phyloP scores from a whole-genome alignment of 2,113 vertebrate species.

The Cynoglossus semilaevis region DNA sequence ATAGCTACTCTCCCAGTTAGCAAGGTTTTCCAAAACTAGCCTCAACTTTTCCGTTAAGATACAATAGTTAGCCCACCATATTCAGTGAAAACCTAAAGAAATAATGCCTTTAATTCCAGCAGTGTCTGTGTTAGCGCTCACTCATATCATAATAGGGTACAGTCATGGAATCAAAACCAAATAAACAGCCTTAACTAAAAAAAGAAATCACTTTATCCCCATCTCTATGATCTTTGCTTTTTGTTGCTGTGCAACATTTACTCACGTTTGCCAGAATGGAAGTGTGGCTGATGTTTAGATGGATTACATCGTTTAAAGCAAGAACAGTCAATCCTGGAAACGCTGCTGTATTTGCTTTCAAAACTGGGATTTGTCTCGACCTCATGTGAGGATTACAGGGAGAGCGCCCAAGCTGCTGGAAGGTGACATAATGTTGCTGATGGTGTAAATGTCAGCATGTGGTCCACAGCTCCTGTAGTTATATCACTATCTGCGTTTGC shows the following conservation, averaged over 20 bases:
- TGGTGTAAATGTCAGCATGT: constrained; percentile 42
- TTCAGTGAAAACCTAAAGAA: not conserved
- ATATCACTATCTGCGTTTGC: constrained; percentile 35
- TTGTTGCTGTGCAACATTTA: constrained; percentile 38
- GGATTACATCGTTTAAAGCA: constrained; percentile 39
- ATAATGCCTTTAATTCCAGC: not conserved
- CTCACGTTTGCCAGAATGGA: constrained; percentile 13
- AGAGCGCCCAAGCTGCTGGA: constrained; percentile 14
- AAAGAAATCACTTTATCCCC: constrained; percentile 49
- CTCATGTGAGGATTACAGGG: constrained; percentile 8
- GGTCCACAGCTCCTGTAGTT: constrained; percentile 24
- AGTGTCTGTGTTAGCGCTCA: not conserved
- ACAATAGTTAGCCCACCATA: too few species aligned
- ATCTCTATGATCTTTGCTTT: constrained; percentile 20
- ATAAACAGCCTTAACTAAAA: constrained; percentile 46
- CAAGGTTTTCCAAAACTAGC: too few species aligned
- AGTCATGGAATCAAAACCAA: constrained; percentile 55
- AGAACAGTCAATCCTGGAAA: constrained; percentile 50
- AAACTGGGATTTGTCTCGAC: constrained; percentile 34
- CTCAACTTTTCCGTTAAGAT: too few species aligned
- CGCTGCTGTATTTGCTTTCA: constrained; percentile 20
- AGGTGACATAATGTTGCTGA: constrained; percentile 42
- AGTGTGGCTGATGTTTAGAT: constrained; percentile 36
- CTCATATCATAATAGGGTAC: constrained; percentile 6
- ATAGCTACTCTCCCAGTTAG: too few species aligned